Conservation (phyloP, 30 jellyfish, hydroid and myxozoan genomes). For the Aurelia aurita complex sp. Pacific region DNA sequence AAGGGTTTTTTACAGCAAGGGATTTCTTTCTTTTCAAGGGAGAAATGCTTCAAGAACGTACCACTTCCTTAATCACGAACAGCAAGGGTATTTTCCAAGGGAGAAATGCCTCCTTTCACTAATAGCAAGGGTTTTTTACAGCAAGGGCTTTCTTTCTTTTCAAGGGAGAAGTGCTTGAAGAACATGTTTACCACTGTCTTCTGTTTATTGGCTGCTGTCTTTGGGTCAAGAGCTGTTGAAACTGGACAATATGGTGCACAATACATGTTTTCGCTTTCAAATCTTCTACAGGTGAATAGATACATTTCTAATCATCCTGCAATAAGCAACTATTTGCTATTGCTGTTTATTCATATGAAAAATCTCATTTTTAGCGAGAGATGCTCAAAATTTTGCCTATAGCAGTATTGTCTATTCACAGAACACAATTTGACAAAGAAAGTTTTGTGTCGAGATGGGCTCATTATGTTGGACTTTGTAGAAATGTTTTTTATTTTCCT, state of each 20-base stretch:
- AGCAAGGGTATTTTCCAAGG: neutral
- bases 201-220: slow-evolving; percentile 77
- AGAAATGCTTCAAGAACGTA: too few species aligned
- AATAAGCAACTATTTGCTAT: too few species aligned
- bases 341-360: too few species aligned
- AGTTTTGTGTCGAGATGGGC: too few species aligned
- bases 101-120: neutral
- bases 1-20: too few species aligned
- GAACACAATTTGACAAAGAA: too few species aligned
- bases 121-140: neutral
- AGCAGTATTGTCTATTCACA: too few species aligned
- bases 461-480: too few species aligned
- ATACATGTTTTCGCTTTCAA: slow-evolving; percentile 86
- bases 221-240: slow-evolving; percentile 84
- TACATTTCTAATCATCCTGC: neutral
- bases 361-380: neutral
- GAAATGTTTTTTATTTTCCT: too few species aligned
- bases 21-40: too few species aligned
- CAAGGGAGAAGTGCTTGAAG: slow-evolving; percentile 83
- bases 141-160: neutral
- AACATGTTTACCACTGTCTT: slow-evolving; percentile 81
- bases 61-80: neutral
- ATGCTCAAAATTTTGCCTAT: too few species aligned
- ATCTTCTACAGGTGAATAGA: slow-evolving; percentile 67
- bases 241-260: slow-evolving; percentile 76